Percentiles rank a stretch among this genome's conserved stretches.
Conservation (phyloP, 2,888 invertebrate genomes). For the Amiota minor region DNA sequence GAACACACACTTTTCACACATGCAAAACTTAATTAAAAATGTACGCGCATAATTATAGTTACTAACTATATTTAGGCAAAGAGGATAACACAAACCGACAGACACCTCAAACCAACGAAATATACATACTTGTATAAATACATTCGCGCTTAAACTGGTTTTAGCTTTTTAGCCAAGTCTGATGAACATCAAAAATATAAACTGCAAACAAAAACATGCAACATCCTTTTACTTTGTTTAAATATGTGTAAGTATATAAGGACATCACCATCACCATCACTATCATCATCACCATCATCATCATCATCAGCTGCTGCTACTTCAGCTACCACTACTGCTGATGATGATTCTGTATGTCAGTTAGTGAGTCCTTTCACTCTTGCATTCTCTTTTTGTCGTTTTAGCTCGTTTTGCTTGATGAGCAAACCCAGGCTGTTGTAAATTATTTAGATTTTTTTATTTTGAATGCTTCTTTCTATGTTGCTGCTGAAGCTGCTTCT, state of each 20-base stretch:
- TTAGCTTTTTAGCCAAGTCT: slow-evolving; percentile 47
- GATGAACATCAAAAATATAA: slow-evolving; percentile 36
- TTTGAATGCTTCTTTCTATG: neutral
- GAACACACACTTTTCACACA: neutral
- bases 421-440: too few species aligned
- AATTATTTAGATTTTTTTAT: neutral
- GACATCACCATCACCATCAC: neutral
- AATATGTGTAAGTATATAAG: slow-evolving; percentile 13
- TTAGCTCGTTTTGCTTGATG: too few species aligned
- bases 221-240: neutral
- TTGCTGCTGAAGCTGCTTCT: slow-evolving; percentile 14
- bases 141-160: slow-evolving; percentile 11
- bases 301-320: neutral
- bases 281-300: neutral
- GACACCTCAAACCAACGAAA: neutral
- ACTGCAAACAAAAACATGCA: slow-evolving; percentile 13
- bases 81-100: slow-evolving; percentile 40
- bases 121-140: neutral
- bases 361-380: too few species aligned
- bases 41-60: slow-evolving; percentile 61
- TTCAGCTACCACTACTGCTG: neutral
- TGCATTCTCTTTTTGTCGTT: too few species aligned
- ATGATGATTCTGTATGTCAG: neutral
- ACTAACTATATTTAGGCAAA: slow-evolving; percentile 58
- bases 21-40: slow-evolving; percentile 63